Conservation (phyloP, 2,888 invertebrate genomes). For the Melikaiella ostensackeni region DNA sequence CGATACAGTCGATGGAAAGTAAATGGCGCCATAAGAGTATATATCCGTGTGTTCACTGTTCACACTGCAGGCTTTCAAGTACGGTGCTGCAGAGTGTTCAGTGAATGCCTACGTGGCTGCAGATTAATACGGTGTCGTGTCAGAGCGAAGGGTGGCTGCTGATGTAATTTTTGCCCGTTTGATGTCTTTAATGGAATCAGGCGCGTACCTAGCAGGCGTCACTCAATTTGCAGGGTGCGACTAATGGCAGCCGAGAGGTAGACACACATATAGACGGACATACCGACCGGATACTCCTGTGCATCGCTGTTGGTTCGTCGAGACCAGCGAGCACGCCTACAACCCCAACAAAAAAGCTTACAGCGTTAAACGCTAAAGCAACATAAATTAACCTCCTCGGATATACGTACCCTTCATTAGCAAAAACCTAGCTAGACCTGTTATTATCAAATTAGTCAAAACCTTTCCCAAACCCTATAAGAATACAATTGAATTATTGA, state of each 20-base stretch:
- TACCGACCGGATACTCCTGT: conserved; percentile 36
- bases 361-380: conserved; percentile 30
- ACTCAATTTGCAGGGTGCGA: conserved; percentile 76
- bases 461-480: background rate
- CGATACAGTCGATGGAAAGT: conserved; percentile 28
- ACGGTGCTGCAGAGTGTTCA: conserved; percentile 49
- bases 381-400: conserved; percentile 30
- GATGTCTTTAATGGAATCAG: conserved; percentile 77
- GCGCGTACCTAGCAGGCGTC: conserved; percentile 75
- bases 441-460: conserved; percentile 26
- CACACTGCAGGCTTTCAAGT: conserved; percentile 46
- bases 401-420: conserved; percentile 21
- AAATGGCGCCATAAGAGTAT: conserved; percentile 48
- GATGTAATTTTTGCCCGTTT: conserved; percentile 77
- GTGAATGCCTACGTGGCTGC: conserved; percentile 61
- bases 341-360: conserved; percentile 34
- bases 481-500: conserved; percentile 2
- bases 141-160: conserved; percentile 71
- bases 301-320: conserved; percentile 33
- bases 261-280: conserved; percentile 58
- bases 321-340: conserved; percentile 36
- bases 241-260: conserved; percentile 74
- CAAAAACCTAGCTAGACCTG: conserved; percentile 28
- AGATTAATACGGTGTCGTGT: conserved; percentile 66
- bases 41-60: conserved; percentile 46